These are phyloP conservation scores for Danaus chrysippus DNA, from an alignment of 2,888 invertebrate species.

Conservation along the genomic window DNA sequence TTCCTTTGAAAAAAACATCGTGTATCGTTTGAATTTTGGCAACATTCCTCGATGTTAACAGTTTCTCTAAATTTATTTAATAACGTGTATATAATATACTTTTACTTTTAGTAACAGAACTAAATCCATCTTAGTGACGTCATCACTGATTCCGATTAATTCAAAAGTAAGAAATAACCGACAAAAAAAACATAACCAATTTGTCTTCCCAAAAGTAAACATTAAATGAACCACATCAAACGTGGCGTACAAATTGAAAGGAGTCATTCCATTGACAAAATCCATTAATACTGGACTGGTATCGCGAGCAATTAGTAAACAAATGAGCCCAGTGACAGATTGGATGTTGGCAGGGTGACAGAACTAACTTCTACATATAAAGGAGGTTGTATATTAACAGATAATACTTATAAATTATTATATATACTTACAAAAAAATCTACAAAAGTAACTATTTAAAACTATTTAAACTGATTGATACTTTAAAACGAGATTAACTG, in stretches of 20 bases:
- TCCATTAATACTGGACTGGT: slow-evolving; percentile 69
- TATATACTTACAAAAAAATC: too few species aligned
- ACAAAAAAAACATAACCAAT: slow-evolving; percentile 42
- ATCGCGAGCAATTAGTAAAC: slow-evolving; percentile 71
- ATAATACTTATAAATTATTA: too few species aligned
- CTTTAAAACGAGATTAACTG: too few species aligned
- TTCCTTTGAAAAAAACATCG: slow-evolving; percentile 14
- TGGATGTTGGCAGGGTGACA: slow-evolving; percentile 70
- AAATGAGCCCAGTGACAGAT: slow-evolving; percentile 75
- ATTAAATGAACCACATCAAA: slow-evolving; percentile 65
- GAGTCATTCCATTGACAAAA: slow-evolving; percentile 69
- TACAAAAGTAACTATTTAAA: too few species aligned
- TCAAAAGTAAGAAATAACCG: slow-evolving; percentile 32
- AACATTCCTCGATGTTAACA: too few species aligned
- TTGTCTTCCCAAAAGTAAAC: slow-evolving; percentile 65
- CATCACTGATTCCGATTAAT: slow-evolving; percentile 16
- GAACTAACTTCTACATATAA: slow-evolving; percentile 36
- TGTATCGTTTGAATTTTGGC: neutral
- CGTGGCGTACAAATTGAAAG: slow-evolving; percentile 50
- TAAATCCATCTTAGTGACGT: neutral
- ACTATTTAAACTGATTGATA: too few species aligned
- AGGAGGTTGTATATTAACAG: slow-evolving; percentile 30
- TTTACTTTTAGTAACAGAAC: too few species aligned
- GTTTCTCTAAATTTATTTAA: too few species aligned
- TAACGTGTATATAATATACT: too few species aligned